Evolutionary conservation across 2,888 invertebrate genomes (phyloP).

Genomic region (Rhaphigaster nebulosa): DNA sequence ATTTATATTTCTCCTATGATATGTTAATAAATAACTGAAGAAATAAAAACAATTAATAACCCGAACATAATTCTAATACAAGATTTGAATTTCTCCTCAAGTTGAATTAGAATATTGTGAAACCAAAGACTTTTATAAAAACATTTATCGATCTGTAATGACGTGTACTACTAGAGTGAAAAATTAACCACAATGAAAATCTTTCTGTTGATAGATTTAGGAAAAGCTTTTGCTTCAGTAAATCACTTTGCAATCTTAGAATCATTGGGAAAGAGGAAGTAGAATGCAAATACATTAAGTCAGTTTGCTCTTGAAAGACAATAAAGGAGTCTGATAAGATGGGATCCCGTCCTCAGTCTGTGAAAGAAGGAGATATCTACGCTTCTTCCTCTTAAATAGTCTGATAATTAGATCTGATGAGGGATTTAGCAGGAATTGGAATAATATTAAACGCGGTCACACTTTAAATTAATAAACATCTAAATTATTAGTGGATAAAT

Average conservation of each 20-base stretch:
- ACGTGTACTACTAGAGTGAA: no score
- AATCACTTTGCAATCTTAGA: not conserved
- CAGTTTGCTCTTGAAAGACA: not conserved
- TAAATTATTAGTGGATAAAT: no score
- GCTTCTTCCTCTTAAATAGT: not conserved
- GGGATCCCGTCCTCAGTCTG: not conserved
- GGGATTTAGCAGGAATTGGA: not conserved
- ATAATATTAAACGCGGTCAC: not conserved
- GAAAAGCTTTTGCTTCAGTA: not conserved
- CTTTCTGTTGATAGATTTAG: not conserved
- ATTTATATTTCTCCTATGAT: no score
- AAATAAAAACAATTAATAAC: no score
- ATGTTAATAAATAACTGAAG: no score
- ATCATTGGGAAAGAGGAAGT: not conserved
- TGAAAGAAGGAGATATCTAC: not conserved
- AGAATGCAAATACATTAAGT: slow-evolving; percentile 18
- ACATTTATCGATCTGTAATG: no score
- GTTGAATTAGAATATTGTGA: no score
- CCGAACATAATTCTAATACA: no score
- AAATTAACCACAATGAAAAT: no score
- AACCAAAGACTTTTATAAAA: no score
- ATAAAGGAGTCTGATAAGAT: not conserved
- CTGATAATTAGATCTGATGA: not conserved
- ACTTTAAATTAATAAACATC: not conserved
- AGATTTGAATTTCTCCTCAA: no score